phyloP scores from a whole-genome alignment of 2,113 vertebrate species.

The Trematocara nigrifrons region DNA sequence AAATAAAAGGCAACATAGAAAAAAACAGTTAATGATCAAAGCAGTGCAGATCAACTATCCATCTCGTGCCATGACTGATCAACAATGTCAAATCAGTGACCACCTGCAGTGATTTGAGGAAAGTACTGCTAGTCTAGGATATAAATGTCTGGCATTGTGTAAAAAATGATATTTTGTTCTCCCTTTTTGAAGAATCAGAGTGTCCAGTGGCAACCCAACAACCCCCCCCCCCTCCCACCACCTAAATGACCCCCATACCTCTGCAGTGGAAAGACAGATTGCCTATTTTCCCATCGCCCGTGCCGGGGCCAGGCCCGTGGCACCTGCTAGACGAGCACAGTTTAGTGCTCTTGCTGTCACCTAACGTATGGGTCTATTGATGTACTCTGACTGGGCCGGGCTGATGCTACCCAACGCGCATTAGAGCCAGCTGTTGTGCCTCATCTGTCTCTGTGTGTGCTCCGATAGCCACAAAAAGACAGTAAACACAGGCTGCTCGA shows the following conservation, averaged over 20 bases:
- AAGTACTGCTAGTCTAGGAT: conserved; percentile 24
- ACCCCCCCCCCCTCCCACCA: neutral
- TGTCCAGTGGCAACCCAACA: conserved; percentile 39
- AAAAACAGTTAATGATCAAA: neutral
- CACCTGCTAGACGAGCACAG: conserved; percentile 53
- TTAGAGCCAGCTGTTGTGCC: conserved; percentile 59
- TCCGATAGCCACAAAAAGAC: conserved; percentile 38
- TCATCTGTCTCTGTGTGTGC: conserved; percentile 58
- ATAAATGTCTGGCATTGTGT: conserved; percentile 37
- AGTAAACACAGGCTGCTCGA: conserved; percentile 42
- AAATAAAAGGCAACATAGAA: neutral
- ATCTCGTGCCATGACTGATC: neutral
- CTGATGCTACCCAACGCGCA: conserved; percentile 60
- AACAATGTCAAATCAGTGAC: neutral
- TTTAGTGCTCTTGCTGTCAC: conserved; percentile 57
- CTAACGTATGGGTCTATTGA: conserved; percentile 73
- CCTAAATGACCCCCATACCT: neutral
- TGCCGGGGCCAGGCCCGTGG: conserved; percentile 31
- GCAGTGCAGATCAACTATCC: neutral
- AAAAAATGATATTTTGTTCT: conserved; percentile 35
- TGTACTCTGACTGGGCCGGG: conserved; percentile 66
- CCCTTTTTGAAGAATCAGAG: conserved; percentile 47
- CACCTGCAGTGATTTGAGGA: conserved; percentile 11
- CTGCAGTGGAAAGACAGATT: conserved; percentile 48
- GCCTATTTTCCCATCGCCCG: conserved; percentile 55